These are phyloP conservation scores for Arnoldichthys spilopterus DNA, from an alignment of 2,797 vertebrate species.

Conservation along the genomic window DNA sequence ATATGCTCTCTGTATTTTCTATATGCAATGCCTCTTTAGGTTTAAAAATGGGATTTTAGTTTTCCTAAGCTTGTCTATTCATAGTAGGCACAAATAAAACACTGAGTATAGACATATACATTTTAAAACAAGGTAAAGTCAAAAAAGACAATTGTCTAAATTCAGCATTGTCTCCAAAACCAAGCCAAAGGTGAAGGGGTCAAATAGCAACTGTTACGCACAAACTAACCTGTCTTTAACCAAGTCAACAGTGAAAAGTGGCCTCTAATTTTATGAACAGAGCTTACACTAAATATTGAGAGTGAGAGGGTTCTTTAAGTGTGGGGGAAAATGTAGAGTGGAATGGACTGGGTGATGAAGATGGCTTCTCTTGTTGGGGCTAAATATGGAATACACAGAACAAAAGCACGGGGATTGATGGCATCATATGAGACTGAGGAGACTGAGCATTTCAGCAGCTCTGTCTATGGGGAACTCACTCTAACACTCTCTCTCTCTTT, in stretches of 20 bases:
- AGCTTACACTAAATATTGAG: neutral
- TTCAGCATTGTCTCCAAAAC: neutral
- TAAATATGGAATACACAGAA: slow-evolving; percentile 67
- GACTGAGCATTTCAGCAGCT: slow-evolving; percentile 41
- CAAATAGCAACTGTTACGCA: neutral
- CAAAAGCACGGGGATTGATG: slow-evolving; percentile 67
- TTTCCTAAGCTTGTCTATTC: neutral
- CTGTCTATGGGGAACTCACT: slow-evolving; percentile 57
- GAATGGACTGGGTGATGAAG: slow-evolving; percentile 50
- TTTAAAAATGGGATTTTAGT: neutral
- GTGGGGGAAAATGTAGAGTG: slow-evolving; percentile 55
- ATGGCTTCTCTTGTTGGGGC: slow-evolving; percentile 64
- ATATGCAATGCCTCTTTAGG: neutral
- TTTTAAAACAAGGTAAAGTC: neutral
- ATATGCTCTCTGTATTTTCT: neutral
- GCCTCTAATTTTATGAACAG: neutral
- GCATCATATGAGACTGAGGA: slow-evolving; percentile 58
- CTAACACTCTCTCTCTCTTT: slow-evolving; percentile 1
- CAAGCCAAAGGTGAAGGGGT: neutral
- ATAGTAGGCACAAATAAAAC: neutral
- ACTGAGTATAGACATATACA: neutral
- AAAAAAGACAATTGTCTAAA: neutral
- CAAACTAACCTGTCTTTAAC: neutral
- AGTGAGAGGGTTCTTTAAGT: slow-evolving; percentile 25
- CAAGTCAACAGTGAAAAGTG: neutral